Percentiles rank a stretch among this genome's conserved stretches.
Evolutionary conservation across 92 coral and sea anemone species (phyloP).

Genomic region (Micromussa lordhowensis): DNA sequence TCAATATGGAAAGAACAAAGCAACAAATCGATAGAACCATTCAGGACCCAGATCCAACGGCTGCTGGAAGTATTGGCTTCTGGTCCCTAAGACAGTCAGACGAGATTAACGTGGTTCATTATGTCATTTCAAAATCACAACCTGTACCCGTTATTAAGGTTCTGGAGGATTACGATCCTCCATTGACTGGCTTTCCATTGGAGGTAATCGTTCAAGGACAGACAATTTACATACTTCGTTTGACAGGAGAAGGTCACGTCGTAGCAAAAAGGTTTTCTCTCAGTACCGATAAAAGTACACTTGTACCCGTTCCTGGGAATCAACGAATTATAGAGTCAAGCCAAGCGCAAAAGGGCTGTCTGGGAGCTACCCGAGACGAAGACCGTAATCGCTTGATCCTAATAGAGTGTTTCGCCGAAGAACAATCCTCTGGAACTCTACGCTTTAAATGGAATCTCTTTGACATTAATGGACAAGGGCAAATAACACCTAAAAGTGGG

Average conservation of each 20-base stretch:
- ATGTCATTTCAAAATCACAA: background rate
- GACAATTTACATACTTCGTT: background rate
- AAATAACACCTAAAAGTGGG: background rate
- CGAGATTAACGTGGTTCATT: slow-evolving; percentile 8
- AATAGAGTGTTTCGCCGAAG: background rate
- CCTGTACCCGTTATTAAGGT: background rate
- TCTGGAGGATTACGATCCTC: slow-evolving; percentile 4
- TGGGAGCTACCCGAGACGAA: background rate
- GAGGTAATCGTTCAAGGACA: background rate
- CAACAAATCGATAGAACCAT: background rate
- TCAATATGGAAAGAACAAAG: background rate
- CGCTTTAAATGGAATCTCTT: slow-evolving; percentile 3
- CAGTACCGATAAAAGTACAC: background rate
- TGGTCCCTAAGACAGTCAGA: slow-evolving; percentile 24
- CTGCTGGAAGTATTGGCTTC: slow-evolving; percentile 1
- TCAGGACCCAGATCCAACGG: background rate
- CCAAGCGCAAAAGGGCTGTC: slow-evolving; percentile 6
- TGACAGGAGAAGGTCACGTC: slow-evolving; percentile 8
- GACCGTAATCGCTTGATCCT: background rate
- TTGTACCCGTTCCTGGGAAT: background rate
- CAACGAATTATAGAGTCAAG: slow-evolving; percentile 8
- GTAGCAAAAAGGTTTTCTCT: background rate
- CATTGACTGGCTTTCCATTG: slow-evolving; percentile 1
- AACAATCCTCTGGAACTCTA: background rate
- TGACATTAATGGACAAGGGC: background rate